phyloP scores from a whole-genome alignment of 2,797 vertebrate genomes.

The Micrastur ruficollis region DNA sequence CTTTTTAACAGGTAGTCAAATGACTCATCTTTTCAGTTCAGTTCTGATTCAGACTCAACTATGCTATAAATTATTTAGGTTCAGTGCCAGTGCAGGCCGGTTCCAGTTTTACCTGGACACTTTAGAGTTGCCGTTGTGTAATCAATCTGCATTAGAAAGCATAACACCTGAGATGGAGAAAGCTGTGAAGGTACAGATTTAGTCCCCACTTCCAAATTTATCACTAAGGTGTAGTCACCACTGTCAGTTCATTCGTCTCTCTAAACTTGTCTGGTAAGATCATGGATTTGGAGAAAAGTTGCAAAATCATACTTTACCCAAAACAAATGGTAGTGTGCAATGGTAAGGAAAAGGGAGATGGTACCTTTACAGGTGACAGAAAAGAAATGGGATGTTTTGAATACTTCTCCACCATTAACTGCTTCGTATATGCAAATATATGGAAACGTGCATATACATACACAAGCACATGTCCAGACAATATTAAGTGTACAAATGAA shows the following conservation, averaged over 20 bases:
- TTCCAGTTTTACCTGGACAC: not conserved
- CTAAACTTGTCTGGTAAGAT: not conserved
- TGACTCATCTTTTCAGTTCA: not conserved
- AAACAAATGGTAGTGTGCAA: not conserved
- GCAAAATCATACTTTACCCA: not conserved
- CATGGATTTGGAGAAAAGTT: not conserved
- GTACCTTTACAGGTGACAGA: not conserved
- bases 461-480: not conserved
- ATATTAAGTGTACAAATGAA: not conserved
- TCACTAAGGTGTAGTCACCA: not conserved
- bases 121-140: not conserved
- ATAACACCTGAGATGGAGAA: not conserved
- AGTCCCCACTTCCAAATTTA: not conserved
- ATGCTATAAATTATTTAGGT: not conserved
- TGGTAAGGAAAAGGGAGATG: not conserved
- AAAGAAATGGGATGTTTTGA: not conserved
- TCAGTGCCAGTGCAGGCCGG: not conserved
- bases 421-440: not conserved
- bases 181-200: not conserved
- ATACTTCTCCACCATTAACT: not conserved
- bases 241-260: not conserved
- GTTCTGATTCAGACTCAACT: not conserved
- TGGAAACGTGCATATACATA: not conserved
- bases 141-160: not conserved
- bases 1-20: not conserved